A percentile compares a stretch with the other conserved stretches of the same genome.
Conservation (phyloP, 2,797 vertebrate genomes). For the Orientallactaga sibirica region DNA sequence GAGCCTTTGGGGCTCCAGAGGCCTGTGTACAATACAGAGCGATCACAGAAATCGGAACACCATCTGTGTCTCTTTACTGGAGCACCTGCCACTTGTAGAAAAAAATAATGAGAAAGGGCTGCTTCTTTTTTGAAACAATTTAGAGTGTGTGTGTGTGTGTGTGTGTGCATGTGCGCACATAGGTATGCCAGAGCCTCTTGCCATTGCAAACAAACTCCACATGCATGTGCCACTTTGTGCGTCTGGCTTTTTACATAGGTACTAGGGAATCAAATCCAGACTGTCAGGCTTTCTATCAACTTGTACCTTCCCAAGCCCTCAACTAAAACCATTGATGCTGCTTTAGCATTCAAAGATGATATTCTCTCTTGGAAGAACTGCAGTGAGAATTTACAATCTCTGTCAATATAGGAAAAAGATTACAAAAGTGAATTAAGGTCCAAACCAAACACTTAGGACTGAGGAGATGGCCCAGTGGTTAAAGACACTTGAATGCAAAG, state of each 20-base stretch:
- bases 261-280: no score
- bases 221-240: no score
- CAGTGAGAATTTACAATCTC: slow-evolving; percentile 18
- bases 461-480: neutral
- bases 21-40: neutral
- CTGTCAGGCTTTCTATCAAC: neutral
- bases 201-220: no score
- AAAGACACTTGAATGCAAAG: neutral
- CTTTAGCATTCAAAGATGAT: neutral
- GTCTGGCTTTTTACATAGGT: no score
- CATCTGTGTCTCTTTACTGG: neutral
- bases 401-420: neutral
- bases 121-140: neutral
- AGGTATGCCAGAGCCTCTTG: no score
- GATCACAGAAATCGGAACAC: neutral
- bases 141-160: no score
- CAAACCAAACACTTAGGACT: slow-evolving; percentile 20
- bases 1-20: neutral
- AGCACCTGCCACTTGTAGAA: neutral
- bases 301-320: slow-evolving; percentile 12
- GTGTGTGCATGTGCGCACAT: no score
- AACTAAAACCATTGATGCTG: neutral
- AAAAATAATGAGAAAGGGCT: neutral
- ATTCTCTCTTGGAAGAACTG: neutral
- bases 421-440: slow-evolving; percentile 11